These are phyloP conservation scores for Oplegnathus fasciatus DNA, from an alignment of 2,113 vertebrate species.

Conservation along the genomic window DNA sequence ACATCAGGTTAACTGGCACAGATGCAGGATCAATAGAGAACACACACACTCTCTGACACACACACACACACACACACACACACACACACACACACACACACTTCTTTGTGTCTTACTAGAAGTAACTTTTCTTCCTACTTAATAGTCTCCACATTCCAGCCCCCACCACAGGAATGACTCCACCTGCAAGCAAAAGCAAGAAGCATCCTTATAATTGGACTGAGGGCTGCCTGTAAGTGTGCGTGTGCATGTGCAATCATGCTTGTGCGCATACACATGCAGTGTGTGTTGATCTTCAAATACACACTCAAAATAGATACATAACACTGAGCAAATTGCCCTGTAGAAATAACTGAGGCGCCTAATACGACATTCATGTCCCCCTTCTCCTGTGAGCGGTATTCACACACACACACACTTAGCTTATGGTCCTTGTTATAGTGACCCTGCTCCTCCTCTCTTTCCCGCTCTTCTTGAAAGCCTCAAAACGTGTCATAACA, in stretches of 20 bases:
- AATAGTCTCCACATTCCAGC: conserved; percentile 49
- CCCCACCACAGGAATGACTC: conserved; percentile 71
- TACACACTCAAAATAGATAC: not conserved
- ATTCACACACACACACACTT: not conserved
- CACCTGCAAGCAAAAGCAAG: conserved; percentile 53
- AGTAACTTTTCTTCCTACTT: conserved; percentile 19
- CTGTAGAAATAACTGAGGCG: conserved; percentile 1
- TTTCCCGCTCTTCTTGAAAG: conserved; percentile 1
- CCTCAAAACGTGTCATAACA: conserved; percentile 51
- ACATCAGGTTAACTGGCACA: conserved; percentile 17
- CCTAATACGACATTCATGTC: not conserved
- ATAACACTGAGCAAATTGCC: conserved; percentile 20
- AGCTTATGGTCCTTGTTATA: conserved; percentile 55
- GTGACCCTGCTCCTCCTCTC: not conserved
- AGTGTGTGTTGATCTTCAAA: not conserved
- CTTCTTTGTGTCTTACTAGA: not conserved
- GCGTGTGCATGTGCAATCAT: conserved; percentile 30
- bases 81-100: not conserved
- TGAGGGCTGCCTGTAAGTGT: conserved; percentile 9
- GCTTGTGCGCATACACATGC: conserved; percentile 4
- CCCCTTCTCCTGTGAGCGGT: not conserved
- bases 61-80: not conserved
- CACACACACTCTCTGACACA: not conserved
- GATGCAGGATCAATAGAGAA: conserved; percentile 29
- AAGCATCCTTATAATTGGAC: conserved; percentile 45